Evolutionary conservation across 2,888 invertebrate genomes (phyloP).

Genomic region (Cheilosia pagana): DNA sequence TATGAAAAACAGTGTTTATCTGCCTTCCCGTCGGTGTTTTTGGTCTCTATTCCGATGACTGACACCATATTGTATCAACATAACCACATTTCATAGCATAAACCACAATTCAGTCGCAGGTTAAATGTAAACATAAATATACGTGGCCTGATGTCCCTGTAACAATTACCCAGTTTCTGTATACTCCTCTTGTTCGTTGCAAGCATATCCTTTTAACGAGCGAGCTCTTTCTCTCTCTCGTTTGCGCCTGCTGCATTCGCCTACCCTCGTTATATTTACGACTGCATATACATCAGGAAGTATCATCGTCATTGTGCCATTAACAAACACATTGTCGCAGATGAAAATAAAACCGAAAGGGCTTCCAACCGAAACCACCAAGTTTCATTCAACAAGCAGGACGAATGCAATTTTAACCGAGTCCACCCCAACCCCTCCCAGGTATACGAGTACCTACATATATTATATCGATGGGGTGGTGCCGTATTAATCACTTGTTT

Average conservation of each 20-base stretch:
- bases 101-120: background rate
- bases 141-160: conserved; percentile 14
- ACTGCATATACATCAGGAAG: conserved; percentile 52
- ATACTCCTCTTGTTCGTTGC: background rate
- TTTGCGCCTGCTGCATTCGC: conserved; percentile 34
- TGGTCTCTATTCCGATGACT: background rate
- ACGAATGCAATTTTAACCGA: conserved; percentile 5
- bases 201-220: conserved; percentile 43
- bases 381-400: conserved; percentile 20
- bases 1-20: background rate
- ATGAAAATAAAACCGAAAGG: conserved; percentile 1
- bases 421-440: background rate
- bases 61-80: conserved; percentile 31
- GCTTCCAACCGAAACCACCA: conserved; percentile 9
- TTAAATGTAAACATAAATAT: conserved; percentile 28
- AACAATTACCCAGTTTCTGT: conserved; percentile 51
- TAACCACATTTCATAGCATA: conserved; percentile 9
- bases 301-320: conserved; percentile 50
- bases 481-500: conserved; percentile 8
- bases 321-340: conserved; percentile 42
- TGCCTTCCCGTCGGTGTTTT: conserved; percentile 1
- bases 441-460: background rate
- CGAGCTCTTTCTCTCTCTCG: conserved; percentile 5
- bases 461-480: background rate
- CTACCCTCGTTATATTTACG: conserved; percentile 52